phyloP scores from a whole-genome alignment of 2,113 vertebrate genomes.

The Australoheros scitulus region DNA sequence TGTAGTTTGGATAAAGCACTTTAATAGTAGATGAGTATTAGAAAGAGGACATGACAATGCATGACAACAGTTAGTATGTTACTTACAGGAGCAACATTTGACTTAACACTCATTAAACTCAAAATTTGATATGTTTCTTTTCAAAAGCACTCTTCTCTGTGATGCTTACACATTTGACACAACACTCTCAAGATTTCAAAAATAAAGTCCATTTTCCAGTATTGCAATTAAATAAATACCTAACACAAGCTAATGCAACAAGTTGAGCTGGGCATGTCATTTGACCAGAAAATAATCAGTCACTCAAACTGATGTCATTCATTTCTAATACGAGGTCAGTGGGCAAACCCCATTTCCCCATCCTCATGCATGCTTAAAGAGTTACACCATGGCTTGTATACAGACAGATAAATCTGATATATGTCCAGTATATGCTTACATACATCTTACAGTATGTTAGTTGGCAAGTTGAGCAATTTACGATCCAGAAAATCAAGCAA shows the following conservation, averaged over 20 bases:
- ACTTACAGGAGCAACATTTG: constrained; percentile 54
- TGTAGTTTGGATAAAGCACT: constrained; percentile 72
- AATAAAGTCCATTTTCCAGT: constrained; percentile 46
- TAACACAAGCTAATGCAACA: constrained; percentile 55
- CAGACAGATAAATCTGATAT: constrained; percentile 62
- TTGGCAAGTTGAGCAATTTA: constrained; percentile 29
- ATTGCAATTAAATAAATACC: constrained; percentile 65
- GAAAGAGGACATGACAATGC: constrained; percentile 61
- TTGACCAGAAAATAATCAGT: constrained; percentile 42
- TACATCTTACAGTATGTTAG: constrained; percentile 57
- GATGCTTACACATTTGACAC: constrained; percentile 21
- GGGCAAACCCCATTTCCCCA: constrained; percentile 14
- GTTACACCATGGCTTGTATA: constrained; percentile 61
- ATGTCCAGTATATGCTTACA: constrained; percentile 60
- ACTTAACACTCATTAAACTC: constrained; percentile 57
- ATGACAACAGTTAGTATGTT: constrained; percentile 71
- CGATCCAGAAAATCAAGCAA: constrained; percentile 48
- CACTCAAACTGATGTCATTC: constrained; percentile 58
- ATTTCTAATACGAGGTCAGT: constrained; percentile 44
- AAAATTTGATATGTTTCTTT: constrained; percentile 48
- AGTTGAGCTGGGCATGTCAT: constrained; percentile 44
- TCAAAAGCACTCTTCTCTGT: constrained; percentile 13
- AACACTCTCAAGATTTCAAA: constrained; percentile 35
- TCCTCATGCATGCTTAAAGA: constrained; percentile 63
- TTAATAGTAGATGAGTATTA: constrained; percentile 75